A percentile compares a stretch with the other conserved stretches of the same genome.
These are phyloP conservation scores for Hermetia illucens DNA, from an alignment of 1,140 invertebrate genomes.

Conservation along the genomic window DNA sequence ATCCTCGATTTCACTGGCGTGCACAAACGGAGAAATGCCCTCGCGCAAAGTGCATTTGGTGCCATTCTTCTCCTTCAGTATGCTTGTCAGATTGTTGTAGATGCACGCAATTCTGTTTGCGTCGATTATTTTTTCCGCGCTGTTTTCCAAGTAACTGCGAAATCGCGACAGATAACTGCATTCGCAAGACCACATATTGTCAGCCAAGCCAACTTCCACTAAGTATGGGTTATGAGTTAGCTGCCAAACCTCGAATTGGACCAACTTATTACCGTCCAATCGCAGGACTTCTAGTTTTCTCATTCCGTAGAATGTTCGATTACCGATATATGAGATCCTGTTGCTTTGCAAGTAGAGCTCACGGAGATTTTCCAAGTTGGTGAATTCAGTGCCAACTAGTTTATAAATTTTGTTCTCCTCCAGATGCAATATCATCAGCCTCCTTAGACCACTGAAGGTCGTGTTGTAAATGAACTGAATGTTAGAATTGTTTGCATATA, in stretches of 20 bases:
- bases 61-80: slow-evolving; percentile 50
- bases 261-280: slow-evolving; percentile 71
- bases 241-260: slow-evolving; percentile 64
- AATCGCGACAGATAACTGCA: slow-evolving; percentile 67
- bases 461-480: slow-evolving; percentile 74
- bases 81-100: slow-evolving; percentile 48
- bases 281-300: slow-evolving; percentile 68
- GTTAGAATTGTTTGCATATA: slow-evolving; percentile 79
- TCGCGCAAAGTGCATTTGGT: slow-evolving; percentile 49
- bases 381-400: slow-evolving; percentile 70
- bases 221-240: slow-evolving; percentile 60
- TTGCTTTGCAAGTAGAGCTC: slow-evolving; percentile 83
- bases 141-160: slow-evolving; percentile 58
- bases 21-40: slow-evolving; percentile 51
- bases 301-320: slow-evolving; percentile 68
- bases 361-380: slow-evolving; percentile 59
- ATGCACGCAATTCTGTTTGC: slow-evolving; percentile 50
- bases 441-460: slow-evolving; percentile 73
- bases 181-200: slow-evolving; percentile 82
- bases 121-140: slow-evolving; percentile 58
- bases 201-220: slow-evolving; percentile 60
- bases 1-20: slow-evolving; percentile 62
- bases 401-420: slow-evolving; percentile 72
- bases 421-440: slow-evolving; percentile 64
- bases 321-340: slow-evolving; percentile 66